Base-by-base conservation (phyloP, 2,888 invertebrate genomes). In the Orthosia gothica region DNA sequence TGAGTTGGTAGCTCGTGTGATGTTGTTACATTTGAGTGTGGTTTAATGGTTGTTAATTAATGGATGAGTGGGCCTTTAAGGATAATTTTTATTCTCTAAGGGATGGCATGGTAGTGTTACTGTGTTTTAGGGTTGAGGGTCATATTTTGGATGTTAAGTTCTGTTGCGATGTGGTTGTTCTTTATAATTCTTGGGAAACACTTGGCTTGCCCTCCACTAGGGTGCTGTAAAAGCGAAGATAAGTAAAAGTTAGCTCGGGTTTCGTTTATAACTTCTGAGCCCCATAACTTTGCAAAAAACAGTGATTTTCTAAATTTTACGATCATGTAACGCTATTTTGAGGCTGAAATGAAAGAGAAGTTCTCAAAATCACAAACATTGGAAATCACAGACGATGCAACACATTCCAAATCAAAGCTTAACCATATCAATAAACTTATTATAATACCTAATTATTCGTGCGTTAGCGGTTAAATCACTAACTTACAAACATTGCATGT, bases 1-100 rank as follows among this genome's bases (percentile, higher is more conserved):
- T 70, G 71, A 80, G 85, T 84, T 84, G 73, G 72, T 70, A 69
- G 61, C 72, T 52, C 62, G 71, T 62, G 70, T 74, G 71, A 71
- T 81, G 73, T 57, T 61, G 55, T 64, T 67, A 52, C 55, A 70
- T 59, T 77, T 72, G 71, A 52, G 70, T 83, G 72, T 40, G 62
- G 61, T 72, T 78, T 64, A 62, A 65, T 62, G 76, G 76, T 74
- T 71, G 62, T 40, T 40, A 40, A 40, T 40, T 7, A 9, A 40
- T 26, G n/a, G n/a, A n/a, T 32, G 32, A 40, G 40, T 49, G 58
- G 18, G 49, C 26, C 20, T 72, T 79, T 23, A 59, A 52, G 58
- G 47, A 50, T 54, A 16, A 54, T 64, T 54, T 54, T 74, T 74
- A 67, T 16, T 26, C 55, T 20, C 47, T n/a, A 15, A 15, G 32